Base-by-base conservation (phyloP, 2,888 invertebrate species). In the Coronaproctus castanopsis region DNA sequence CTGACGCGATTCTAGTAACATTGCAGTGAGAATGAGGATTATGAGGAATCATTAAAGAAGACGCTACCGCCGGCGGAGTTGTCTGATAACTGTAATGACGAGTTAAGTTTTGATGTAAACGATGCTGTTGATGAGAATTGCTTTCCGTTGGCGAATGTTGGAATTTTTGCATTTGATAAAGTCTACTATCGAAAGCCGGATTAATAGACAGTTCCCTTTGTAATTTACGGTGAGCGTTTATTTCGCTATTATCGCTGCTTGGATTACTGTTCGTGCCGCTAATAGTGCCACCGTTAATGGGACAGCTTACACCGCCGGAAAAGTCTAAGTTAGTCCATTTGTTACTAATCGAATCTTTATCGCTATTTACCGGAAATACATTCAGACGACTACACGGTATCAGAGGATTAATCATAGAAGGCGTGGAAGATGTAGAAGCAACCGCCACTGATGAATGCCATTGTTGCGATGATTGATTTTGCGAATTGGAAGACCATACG, bases 171-270 rank as follows among this genome's bases (percentile, higher is more conserved):
- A 75, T 68, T 62, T 76, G 76, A 67, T 74, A 74, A 57, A 83
- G 72, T 60, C 88, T 75, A 3, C 87, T 84, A 73, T 90, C 89
- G 65, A 81, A 82, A 21, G 76, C 62, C 0, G 88, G 88, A 72
- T 88, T 87, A n/a, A 90, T 71, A 18, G 87, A 86, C 54, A 87
- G 74, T 69, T 88, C 87, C 3, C 89, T 76, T 64, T 82, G 83
- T 36, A 90, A 74, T 71, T 87, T 88, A 59, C 82, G 76, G 68
- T 90, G 89, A 61, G 83, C 76, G 69, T 87, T 87, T 1, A 76
- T 75, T 0, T 69, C 65, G n/a, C n/a, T n/a, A n/a, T n/a, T n/a
- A 59, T 71, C 72, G n/a, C 66, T 68, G 18, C 63, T 56, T 1
- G 61, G 20, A 24, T 55, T 54, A 24, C 22, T 24, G 10, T 50